A percentile compares a stretch with the other conserved stretches of the same genome.
phyloP scores from a whole-genome alignment of 2,113 vertebrate genomes.

The Odontophorus gujanensis region DNA sequence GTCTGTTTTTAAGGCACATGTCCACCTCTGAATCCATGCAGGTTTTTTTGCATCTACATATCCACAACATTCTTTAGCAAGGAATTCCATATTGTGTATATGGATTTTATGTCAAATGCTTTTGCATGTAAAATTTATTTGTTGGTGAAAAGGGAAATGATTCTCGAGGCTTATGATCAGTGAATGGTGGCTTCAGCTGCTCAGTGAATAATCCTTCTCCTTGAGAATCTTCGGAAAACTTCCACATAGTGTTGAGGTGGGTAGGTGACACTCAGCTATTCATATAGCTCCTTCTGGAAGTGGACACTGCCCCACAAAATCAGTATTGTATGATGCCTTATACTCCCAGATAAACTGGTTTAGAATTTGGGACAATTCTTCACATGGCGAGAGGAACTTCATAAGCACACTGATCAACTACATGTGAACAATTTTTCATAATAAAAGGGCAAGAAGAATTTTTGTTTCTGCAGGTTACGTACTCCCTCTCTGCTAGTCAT shows the following conservation, averaged over 20 bases:
- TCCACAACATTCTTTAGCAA: background rate
- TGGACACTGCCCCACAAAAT: background rate
- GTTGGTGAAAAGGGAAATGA: background rate
- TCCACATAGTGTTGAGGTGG: background rate
- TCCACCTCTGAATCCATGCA: background rate
- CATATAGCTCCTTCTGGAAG: background rate
- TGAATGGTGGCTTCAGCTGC: background rate
- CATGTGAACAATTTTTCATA: background rate
- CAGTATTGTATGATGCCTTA: background rate
- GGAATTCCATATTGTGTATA: background rate
- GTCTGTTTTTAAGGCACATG: background rate
- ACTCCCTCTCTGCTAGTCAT: background rate
- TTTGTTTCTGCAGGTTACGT: background rate
- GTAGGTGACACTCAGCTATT: background rate
- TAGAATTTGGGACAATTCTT: background rate
- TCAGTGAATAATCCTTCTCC: background rate
- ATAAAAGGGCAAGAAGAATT: background rate
- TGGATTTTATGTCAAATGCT: background rate
- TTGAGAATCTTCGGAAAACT: background rate
- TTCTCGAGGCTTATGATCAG: background rate
- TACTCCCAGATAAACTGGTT: background rate
- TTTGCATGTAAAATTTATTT: background rate
- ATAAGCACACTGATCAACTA: background rate
- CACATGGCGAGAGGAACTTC: background rate
- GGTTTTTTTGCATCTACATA: background rate